phyloP scores from a whole-genome alignment of 1,140 invertebrate genomes.

The Oryzaephilus surinamensis region DNA sequence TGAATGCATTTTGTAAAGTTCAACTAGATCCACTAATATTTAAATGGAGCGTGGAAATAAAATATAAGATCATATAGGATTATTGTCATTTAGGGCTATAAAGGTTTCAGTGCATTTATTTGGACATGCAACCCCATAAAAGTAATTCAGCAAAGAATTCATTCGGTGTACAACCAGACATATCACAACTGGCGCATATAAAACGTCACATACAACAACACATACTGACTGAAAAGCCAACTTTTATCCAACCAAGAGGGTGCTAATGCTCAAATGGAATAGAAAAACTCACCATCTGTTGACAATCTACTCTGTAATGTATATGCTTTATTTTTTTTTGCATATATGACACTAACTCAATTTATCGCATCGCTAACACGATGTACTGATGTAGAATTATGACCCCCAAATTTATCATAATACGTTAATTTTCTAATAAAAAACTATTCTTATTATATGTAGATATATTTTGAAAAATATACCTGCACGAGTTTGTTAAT shows the following conservation, averaged over 20 bases:
- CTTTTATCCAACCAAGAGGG: conserved; percentile 13
- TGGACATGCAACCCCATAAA: conserved; percentile 24
- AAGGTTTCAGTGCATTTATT: conserved; percentile 27
- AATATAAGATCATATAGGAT: conserved; percentile 21
- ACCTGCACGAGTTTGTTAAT: too few relatives aligned
- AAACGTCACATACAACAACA: conserved; percentile 6
- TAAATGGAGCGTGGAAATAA: conserved; percentile 24
- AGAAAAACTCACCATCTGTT: conserved; percentile 38
- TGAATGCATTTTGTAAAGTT: too few relatives aligned
- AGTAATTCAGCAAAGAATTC: conserved; percentile 12
- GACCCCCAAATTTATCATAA: too few relatives aligned
- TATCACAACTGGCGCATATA: conserved; percentile 5
- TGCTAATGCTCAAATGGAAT: conserved; percentile 37
- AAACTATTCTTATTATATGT: too few relatives aligned
- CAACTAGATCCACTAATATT: too few relatives aligned
- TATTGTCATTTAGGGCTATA: conserved; percentile 22
- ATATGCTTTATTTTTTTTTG: conserved; percentile 27
- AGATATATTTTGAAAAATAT: too few relatives aligned
- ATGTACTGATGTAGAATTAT: too few relatives aligned
- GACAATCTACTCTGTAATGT: conserved; percentile 34
- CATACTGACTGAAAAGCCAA: conserved; percentile 1
- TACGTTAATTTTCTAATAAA: too few relatives aligned
- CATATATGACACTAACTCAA: conserved; percentile 27
- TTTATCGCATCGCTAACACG: conserved; percentile 19
- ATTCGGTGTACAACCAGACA: conserved; percentile 4